Evolutionary conservation across 2,888 invertebrate species (phyloP), one percentile per base, ranked within the genome.

Genomic region (Yponomeuta cagnagella): DNA sequence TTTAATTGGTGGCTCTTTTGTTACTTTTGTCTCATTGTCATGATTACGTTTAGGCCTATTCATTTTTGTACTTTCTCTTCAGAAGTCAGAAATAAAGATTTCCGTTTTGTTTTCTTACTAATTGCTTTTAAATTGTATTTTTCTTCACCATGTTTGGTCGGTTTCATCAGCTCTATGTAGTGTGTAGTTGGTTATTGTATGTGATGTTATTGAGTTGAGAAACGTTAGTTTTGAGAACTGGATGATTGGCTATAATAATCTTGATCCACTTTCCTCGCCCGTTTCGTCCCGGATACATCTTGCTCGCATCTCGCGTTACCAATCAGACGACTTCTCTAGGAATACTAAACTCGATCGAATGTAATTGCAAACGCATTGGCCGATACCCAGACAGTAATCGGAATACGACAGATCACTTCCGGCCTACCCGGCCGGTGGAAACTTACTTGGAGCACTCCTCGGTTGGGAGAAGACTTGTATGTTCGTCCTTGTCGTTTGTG

Each of bases 361-460:
- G 85, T 82, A 86, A 87, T 84, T 78, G 80, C 83, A 84, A 80
- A 80, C 80, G 78, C 83, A 88, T 88, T 89, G 87, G 89, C 85
- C 80, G 84, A 84, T 84, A 84, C 87, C 87, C 87, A 87, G 79
- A 78, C 77, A 81, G 84, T 67, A 86, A 86, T 88, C 86, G 80
- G 81, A 79, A 82, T 84, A 80, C 81, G 90, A 90, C 90, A 89
- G 87, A 85, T 90, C 88, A 91, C 90, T 90, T 91, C 90, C 91
- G 88, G 82, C 77, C 76, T 72, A 76, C 75, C 76, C 74, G 75
- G 75, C 76, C 72, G 73, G 70, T 70, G 70, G 70, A 71, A 75
- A 75, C 70, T 73, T 73, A 63, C 72, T 72, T 72, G 72, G 74
- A 73, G 73, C 73, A 73, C 68, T 75, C 70, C 71, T 74, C 75